Evolutionary conservation across 2,888 invertebrate genomes (phyloP).

Genomic region (Bellardia bayeri): DNA sequence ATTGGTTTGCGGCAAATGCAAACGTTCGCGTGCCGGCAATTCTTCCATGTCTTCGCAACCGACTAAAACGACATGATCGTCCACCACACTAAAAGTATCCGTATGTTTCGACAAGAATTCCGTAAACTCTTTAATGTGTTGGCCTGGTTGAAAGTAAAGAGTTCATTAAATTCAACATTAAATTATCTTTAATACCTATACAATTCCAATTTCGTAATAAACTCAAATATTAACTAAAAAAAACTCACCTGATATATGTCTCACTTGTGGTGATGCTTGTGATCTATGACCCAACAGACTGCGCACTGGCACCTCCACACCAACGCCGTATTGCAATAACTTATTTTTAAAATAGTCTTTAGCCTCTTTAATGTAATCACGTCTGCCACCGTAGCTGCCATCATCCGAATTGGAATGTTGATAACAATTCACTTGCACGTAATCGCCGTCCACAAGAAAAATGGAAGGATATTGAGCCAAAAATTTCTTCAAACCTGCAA

Average conservation of each 20-base stretch:
- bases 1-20: slow-evolving; percentile 89
- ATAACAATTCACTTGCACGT: slow-evolving; percentile 93
- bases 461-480: slow-evolving; percentile 97
- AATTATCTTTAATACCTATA: no score
- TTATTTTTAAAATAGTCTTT: slow-evolving; percentile 98
- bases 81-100: slow-evolving; percentile 93
- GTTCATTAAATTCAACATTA: no score
- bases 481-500: slow-evolving; percentile 95
- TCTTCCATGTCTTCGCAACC: slow-evolving; percentile 89
- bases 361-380: slow-evolving; percentile 97
- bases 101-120: slow-evolving; percentile 94
- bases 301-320: slow-evolving; percentile 98
- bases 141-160: slow-evolving; percentile 85
- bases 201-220: no score
- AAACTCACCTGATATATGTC: slow-evolving; percentile 92
- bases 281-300: slow-evolving; percentile 98
- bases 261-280: slow-evolving; percentile 98
- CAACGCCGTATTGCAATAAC: slow-evolving; percentile 97
- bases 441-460: slow-evolving; percentile 97
- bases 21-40: slow-evolving; percentile 88
- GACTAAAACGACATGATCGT: slow-evolving; percentile 92
- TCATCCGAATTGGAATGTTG: slow-evolving; percentile 88
- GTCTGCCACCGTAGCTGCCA: slow-evolving; percentile 86
- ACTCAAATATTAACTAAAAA: no score
- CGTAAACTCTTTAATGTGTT: slow-evolving; percentile 96